Evolutionary conservation across 2,888 invertebrate genomes (phyloP).

Genomic region (Idaea straminata): DNA sequence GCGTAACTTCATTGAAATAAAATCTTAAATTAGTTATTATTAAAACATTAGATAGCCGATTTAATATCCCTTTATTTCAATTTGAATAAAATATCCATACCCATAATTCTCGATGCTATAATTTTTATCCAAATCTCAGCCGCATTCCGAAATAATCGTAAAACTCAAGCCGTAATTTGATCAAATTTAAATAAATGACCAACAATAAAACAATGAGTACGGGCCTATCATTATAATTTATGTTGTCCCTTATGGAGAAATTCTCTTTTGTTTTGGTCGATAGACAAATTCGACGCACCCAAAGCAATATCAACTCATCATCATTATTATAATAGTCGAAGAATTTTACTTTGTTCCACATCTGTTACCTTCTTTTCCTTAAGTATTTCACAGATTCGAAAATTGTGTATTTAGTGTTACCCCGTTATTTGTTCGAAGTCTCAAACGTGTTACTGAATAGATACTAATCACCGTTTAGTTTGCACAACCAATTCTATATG

Average conservation of each 20-base stretch:
- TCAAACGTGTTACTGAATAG: conserved; percentile 39
- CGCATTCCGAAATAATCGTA: conserved; percentile 36
- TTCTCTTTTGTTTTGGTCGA: conserved; percentile 25
- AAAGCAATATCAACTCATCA: conserved; percentile 21
- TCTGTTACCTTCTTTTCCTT: conserved; percentile 15
- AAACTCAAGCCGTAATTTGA: conserved; percentile 49
- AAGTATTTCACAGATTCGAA: conserved; percentile 27
- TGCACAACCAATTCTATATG: conserved; percentile 47
- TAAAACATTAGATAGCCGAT: conserved; percentile 15
- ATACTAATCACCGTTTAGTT: conserved; percentile 53
- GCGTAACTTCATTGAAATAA: conserved; percentile 12
- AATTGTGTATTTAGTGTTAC: conserved; percentile 37
- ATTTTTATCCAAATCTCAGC: conserved; percentile 30
- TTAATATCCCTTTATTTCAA: conserved; percentile 22
- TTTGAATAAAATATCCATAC: conserved; percentile 25
- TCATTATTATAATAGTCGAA: conserved; percentile 24
- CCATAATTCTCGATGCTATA: conserved; percentile 12
- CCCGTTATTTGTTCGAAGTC: conserved; percentile 32
- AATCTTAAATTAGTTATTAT: conserved; percentile 10
- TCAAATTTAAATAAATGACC: conserved; percentile 56
- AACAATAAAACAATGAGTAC: conserved; percentile 43
- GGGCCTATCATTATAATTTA: conserved; percentile 44
- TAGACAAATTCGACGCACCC: conserved; percentile 24
- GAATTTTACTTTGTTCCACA: conserved; percentile 21
- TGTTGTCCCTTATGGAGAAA: conserved; percentile 23